Conservation (phyloP, 2,888 invertebrate genomes). For the Eristalis pertinax region DNA sequence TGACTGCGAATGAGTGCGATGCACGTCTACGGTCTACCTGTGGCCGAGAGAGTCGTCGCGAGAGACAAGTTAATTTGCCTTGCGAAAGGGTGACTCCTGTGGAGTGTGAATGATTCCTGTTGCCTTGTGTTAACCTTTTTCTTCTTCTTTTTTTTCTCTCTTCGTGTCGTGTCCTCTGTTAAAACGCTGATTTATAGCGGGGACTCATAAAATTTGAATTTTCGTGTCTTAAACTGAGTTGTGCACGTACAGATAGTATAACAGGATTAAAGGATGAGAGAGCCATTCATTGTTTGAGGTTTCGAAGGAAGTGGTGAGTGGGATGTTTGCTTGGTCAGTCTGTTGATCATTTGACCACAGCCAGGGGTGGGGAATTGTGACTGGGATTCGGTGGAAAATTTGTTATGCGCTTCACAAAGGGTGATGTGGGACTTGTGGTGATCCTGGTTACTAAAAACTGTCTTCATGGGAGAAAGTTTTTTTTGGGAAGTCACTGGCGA, state of each 20-base stretch:
- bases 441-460: no score
- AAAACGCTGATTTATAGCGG: constrained; percentile 63
- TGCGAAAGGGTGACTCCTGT: constrained; percentile 59
- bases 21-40: constrained; percentile 2
- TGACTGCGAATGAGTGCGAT: constrained; percentile 42
- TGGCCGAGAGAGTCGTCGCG: constrained; percentile 32
- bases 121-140: constrained; percentile 44
- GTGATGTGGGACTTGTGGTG: not conserved
- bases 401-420: not conserved
- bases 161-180: constrained; percentile 9
- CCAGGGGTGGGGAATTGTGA: not conserved
- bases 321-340: constrained; percentile 1
- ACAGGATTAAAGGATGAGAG: constrained; percentile 20
- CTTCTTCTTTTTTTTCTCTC: not conserved
- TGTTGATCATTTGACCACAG: not conserved
- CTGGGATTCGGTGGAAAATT: not conserved
- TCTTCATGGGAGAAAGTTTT: no score
- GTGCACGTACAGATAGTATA: constrained; percentile 9
- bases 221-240: constrained; percentile 13
- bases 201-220: constrained; percentile 34
- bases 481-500: no score
- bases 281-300: constrained; percentile 17
- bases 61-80: constrained; percentile 42
- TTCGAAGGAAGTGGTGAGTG: not conserved
- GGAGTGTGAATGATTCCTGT: constrained; percentile 54